Evolutionary conservation across 2,888 invertebrate species (phyloP).

Genomic region (Nebria salina): DNA sequence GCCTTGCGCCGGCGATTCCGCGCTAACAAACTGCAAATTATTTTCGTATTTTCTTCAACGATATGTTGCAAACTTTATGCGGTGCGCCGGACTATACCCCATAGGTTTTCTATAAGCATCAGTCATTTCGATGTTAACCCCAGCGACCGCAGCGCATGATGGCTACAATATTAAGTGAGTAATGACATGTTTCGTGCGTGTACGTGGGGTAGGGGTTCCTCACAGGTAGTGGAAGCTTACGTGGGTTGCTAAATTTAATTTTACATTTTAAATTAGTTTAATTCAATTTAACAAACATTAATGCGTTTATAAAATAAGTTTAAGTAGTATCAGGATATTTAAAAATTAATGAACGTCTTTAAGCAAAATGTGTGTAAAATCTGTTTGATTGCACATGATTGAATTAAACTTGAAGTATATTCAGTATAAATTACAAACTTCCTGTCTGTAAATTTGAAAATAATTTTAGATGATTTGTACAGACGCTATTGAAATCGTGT

Average conservation of each 20-base stretch:
- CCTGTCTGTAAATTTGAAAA: background rate
- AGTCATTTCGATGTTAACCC: background rate
- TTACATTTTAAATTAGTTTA: too few species aligned
- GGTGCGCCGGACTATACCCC: background rate
- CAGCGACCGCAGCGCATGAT: background rate
- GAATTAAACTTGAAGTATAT: background rate
- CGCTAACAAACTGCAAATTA: slow-evolving; percentile 22
- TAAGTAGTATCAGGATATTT: too few species aligned
- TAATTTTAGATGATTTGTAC: background rate
- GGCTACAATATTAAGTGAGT: slow-evolving; percentile 12
- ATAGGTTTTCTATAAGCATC: background rate
- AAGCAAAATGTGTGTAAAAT: background rate
- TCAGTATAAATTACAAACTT: background rate
- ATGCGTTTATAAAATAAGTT: too few species aligned
- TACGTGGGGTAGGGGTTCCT: background rate
- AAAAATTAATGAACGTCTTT: too few species aligned
- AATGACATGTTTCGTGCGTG: slow-evolving; percentile 11
- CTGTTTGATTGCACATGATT: background rate
- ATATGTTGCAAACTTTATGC: too few species aligned
- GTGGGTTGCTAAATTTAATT: too few species aligned
- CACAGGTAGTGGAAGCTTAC: background rate
- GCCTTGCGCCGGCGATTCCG: background rate
- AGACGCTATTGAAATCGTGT: too few species aligned
- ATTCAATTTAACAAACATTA: too few species aligned
- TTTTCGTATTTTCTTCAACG: slow-evolving; percentile 28